Conservation (phyloP, 2,113 vertebrate species). For the Nettapus auritus region DNA sequence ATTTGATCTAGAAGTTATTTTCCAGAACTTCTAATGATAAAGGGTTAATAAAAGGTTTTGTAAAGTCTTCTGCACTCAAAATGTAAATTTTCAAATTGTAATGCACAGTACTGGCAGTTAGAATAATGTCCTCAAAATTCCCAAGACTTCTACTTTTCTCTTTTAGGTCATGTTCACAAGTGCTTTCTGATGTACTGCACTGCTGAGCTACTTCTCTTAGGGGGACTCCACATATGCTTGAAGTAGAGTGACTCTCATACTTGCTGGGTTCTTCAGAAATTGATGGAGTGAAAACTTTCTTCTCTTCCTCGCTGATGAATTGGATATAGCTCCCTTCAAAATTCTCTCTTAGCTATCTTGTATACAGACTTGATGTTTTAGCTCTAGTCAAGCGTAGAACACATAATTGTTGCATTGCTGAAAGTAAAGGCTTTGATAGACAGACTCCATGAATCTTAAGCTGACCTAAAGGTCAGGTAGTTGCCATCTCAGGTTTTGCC, state of each 20-base stretch:
- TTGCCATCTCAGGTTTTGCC: neutral
- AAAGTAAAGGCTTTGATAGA: neutral
- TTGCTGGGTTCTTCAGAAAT: neutral
- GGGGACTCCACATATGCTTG: accelerated
- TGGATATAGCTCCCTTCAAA: neutral
- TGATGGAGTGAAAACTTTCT: neutral
- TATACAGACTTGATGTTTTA: neutral
- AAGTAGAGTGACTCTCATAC: neutral
- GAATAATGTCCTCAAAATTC: neutral
- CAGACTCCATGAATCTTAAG: neutral
- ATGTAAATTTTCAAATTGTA: neutral
- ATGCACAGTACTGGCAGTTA: neutral
- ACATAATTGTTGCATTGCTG: neutral
- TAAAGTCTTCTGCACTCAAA: neutral
- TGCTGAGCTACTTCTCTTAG: neutral
- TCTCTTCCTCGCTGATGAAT: neutral
- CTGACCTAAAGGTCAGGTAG: neutral
- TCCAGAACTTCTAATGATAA: neutral
- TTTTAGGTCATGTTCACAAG: neutral
- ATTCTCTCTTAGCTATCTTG: neutral
- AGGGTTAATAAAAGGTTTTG: neutral
- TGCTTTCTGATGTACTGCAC: neutral
- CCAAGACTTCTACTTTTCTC: neutral
- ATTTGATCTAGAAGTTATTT: neutral
- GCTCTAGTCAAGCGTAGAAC: neutral